Evolutionary conservation across 2,797 vertebrate species (phyloP).

Genomic region (Danio kyathit): DNA sequence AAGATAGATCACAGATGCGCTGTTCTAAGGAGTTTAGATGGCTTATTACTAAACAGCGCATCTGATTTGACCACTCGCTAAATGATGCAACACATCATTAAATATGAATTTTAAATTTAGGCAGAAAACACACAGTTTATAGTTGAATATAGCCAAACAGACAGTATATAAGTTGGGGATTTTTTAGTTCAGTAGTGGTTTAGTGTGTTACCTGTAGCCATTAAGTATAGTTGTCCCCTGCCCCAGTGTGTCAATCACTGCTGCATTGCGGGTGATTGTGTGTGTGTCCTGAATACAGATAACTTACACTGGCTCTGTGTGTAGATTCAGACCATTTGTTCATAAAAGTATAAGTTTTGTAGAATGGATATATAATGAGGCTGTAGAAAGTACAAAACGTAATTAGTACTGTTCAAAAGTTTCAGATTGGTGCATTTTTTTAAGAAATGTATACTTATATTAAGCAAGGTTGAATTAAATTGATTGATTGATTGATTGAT

Average conservation of each 20-base stretch:
- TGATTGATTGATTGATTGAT: too few species aligned
- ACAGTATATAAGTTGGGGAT: not conserved
- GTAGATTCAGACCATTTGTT: conserved; percentile 19
- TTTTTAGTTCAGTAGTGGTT: not conserved
- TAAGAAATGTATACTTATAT: not conserved
- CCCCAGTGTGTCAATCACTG: conserved; percentile 33
- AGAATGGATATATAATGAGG: not conserved
- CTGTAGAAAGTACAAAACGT: not conserved
- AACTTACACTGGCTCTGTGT: conserved; percentile 1
- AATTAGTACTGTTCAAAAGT: not conserved
- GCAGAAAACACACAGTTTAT: not conserved
- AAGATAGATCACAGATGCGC: not conserved
- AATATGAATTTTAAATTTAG: not conserved
- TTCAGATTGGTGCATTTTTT: not conserved
- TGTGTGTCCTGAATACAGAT: conserved; percentile 55
- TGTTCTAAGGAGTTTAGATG: not conserved
- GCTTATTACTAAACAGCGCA: not conserved
- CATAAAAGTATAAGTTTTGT: not conserved
- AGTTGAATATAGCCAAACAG: not conserved
- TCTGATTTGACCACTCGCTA: not conserved
- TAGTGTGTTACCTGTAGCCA: not conserved
- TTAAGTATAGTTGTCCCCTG: conserved; percentile 23
- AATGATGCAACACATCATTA: not conserved
- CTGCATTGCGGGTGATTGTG: conserved; percentile 34
- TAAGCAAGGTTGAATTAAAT: not conserved